These are phyloP conservation scores for Trissolcus japonicus DNA, from an alignment of 2,888 invertebrate species.

Conservation along the genomic window DNA sequence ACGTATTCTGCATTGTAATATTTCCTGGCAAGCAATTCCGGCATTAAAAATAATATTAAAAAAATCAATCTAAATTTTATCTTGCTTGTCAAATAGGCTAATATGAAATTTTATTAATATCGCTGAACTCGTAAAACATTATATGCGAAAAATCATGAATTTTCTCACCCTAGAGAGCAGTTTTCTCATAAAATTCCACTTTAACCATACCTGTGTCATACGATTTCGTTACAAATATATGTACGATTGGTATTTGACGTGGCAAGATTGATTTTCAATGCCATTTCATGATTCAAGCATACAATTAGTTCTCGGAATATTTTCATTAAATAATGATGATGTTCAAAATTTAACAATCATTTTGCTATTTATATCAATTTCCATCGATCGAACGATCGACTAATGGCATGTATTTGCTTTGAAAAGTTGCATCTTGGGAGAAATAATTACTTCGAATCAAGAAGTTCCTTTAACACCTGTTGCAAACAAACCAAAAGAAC, in stretches of 20 bases:
- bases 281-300: too few relatives aligned
- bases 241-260: too few relatives aligned
- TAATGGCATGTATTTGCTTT: constrained; percentile 42
- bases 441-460: constrained; percentile 50
- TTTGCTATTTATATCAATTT: neutral
- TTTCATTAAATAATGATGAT: too few relatives aligned
- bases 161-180: constrained; percentile 8
- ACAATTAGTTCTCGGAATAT: too few relatives aligned
- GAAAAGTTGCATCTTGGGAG: constrained; percentile 17
- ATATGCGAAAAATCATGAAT: constrained; percentile 3
- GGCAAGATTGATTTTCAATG: too few relatives aligned
- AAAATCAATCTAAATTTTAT: constrained; percentile 1
- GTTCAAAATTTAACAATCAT: too few relatives aligned
- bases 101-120: constrained; percentile 15
- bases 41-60: too few relatives aligned
- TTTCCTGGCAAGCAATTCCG: too few relatives aligned
- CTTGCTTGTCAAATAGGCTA: neutral
- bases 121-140: constrained; percentile 8
- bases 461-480: constrained; percentile 53
- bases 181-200: constrained; percentile 20
- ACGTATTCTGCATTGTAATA: too few relatives aligned
- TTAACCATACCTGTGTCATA: constrained; percentile 3
- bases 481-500: constrained; percentile 54
- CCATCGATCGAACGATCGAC: constrained; percentile 22
- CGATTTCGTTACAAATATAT: neutral